phyloP scores from a whole-genome alignment of 2,797 vertebrate genomes.

The Semaprochilodus insignis region DNA sequence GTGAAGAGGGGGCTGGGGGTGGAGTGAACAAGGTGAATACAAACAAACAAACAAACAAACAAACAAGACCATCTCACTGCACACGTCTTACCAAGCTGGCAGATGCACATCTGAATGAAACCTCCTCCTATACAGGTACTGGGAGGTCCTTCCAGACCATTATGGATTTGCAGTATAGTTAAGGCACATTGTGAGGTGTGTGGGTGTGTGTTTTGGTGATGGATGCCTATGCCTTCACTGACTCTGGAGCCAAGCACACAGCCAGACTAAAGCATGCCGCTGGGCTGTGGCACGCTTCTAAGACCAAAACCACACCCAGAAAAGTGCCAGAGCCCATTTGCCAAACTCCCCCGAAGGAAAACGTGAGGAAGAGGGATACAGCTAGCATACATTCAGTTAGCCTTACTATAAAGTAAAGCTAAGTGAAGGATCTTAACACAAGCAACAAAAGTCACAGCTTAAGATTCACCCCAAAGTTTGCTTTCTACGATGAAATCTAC shows the following conservation, averaged over 20 bases:
- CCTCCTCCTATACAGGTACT: background rate
- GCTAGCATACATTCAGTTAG: background rate
- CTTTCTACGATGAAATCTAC: background rate
- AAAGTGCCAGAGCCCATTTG: conserved; percentile 44
- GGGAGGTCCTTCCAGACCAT: background rate
- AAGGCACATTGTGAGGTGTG: conserved; percentile 39
- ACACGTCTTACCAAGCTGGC: background rate
- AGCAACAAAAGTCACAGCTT: background rate
- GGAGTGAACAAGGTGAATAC: background rate
- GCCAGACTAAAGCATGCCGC: background rate
- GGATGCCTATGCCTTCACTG: conserved; percentile 52
- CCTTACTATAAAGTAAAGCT: background rate
- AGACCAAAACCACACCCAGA: conserved; percentile 32
- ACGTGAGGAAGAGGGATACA: background rate
- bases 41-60: background rate
- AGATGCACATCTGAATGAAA: background rate
- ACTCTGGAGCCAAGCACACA: conserved; percentile 55
- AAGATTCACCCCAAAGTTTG: background rate
- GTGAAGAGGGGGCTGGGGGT: background rate
- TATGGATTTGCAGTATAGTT: background rate
- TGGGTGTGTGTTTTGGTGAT: conserved; percentile 7
- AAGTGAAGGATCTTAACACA: conserved; percentile 4
- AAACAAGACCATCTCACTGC: background rate
- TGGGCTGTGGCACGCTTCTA: conserved; percentile 41
- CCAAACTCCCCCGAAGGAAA: conserved; percentile 38